Base-by-base conservation (phyloP, 2,888 invertebrate species). In the Chloromyia formosa region DNA sequence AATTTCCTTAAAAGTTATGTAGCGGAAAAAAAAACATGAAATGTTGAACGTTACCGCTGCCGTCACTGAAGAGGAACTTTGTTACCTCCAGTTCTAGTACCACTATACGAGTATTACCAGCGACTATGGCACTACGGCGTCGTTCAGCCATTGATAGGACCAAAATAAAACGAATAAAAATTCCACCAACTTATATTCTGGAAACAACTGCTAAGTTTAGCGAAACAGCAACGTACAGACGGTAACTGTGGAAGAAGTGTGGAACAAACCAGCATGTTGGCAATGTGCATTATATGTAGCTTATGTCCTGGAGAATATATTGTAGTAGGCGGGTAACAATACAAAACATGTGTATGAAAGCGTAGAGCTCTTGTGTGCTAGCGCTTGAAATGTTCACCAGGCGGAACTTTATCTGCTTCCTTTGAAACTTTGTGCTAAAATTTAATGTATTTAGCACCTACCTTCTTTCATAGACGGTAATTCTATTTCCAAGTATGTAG, bases 381-480 rank as follows among this genome's bases (percentile, higher is more conserved):
- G 27, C 3, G n/a, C 68, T 9, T 53, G n/a, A 12, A 69, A 16
- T 53, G 16, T 23, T 54, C 68, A 7, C 23, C 27, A 10, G 23
- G 53, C 68, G 16, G 16, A 69, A 69, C 49, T 49, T 69, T 62
- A 35, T 14, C 40, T 23, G 27, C 14, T 16, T 49, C 45, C 45
- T 62, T n/a, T 27, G 53, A 69, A 53, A 69, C 68, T 69, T 69
- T 53, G 68, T 69, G 53, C 27, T 54, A 69, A 53, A 69, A 14
- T 69, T 69, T 69, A 69, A 69, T 69, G 68, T 54, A 69, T 69
- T 69, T 69, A 69, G 45, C 68, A 69, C 68, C 68, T 69, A 54
- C 53, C 49, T 69, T 22, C 54, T 54, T 53, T 54, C 54, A 53
- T 12, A 42, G 27, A 53, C 45, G 54, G 54, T 69, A 69, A 69